Conservation (phyloP, 1,140 invertebrate genomes). For the Zaprionus camerounensis region DNA sequence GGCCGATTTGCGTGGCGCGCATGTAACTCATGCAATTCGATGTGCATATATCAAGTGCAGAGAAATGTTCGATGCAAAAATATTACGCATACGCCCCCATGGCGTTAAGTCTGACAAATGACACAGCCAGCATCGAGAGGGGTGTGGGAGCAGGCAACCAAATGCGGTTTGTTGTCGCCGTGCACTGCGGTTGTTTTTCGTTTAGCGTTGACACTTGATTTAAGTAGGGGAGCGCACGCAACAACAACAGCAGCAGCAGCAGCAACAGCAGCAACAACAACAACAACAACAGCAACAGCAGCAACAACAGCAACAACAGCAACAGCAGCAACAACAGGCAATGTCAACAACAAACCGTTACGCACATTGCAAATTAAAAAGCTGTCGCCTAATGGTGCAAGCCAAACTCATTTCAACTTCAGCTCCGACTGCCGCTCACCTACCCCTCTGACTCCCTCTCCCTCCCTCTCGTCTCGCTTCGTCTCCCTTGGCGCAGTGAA, state of each 20-base stretch:
- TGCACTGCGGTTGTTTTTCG: constrained; percentile 6
- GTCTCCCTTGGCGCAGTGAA: constrained; percentile 22
- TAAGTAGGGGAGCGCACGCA: constrained; percentile 16
- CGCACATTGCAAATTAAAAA: constrained; percentile 64
- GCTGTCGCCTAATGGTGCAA: constrained; percentile 64
- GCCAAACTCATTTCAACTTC: constrained; percentile 60
- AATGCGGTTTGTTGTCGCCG: constrained; percentile 1
- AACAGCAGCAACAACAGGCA: constrained; percentile 2
- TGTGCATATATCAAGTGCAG: constrained; percentile 74
- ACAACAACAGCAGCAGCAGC: not conserved
- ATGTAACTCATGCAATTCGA: constrained; percentile 61
- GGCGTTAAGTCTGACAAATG: constrained; percentile 64
- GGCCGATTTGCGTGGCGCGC: constrained; percentile 71
- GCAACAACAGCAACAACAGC: not conserved
- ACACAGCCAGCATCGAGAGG: not conserved
- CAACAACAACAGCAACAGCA: not conserved
- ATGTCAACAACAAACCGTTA: constrained; percentile 10
- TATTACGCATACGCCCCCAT: constrained; percentile 59
- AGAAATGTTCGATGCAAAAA: constrained; percentile 47
- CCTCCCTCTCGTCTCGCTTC: not conserved
- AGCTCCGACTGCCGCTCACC: not conserved
- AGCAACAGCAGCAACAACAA: not conserved
- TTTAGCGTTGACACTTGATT: constrained; percentile 62
- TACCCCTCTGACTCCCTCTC: not conserved
- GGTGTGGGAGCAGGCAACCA: not conserved